A percentile compares a stretch with the other conserved stretches of the same genome.
phyloP scores from a whole-genome alignment of 2,888 invertebrate genomes.

The Stegana nigrithorax region DNA sequence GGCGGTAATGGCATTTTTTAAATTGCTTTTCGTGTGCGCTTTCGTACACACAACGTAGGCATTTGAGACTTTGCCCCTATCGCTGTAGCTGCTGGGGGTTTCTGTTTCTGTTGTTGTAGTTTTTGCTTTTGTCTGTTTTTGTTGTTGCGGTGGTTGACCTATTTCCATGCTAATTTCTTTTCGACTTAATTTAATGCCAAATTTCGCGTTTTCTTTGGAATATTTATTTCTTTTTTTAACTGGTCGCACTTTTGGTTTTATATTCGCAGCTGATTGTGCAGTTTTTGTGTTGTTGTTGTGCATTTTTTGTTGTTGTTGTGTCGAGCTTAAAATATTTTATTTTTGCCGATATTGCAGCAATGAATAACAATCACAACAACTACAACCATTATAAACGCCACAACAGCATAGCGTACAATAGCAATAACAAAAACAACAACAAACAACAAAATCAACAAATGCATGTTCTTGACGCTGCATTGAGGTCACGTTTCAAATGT shows the following conservation, averaged over 20 bases:
- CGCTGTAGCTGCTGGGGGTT: background rate
- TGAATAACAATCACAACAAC: background rate
- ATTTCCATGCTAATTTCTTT: slow-evolving; percentile 13
- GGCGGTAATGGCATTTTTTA: background rate
- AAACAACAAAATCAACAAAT: background rate
- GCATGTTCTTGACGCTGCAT: slow-evolving; percentile 16
- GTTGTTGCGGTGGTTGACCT: slow-evolving; percentile 8
- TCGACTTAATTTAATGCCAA: background rate
- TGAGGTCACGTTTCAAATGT: slow-evolving; percentile 20
- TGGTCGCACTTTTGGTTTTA: slow-evolving; percentile 15
- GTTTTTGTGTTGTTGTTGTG: background rate
- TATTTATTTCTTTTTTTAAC: slow-evolving; percentile 1
- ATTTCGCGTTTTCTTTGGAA: background rate
- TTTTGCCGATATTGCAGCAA: slow-evolving; percentile 1
- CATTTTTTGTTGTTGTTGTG: background rate
- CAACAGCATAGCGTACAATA: background rate
- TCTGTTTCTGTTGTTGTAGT: background rate
- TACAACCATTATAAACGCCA: background rate
- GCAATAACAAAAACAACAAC: background rate
- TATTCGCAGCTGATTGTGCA: slow-evolving; percentile 8
- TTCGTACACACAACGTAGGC: no score
- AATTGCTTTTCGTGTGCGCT: no score
- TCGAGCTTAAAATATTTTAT: slow-evolving; percentile 9
- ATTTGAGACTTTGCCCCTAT: no score
- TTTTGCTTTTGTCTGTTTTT: background rate